Evolutionary conservation across 1,140 invertebrate genomes (phyloP), one percentile per base, ranked within the genome.

Genomic region (Coptotermes formosanus): DNA sequence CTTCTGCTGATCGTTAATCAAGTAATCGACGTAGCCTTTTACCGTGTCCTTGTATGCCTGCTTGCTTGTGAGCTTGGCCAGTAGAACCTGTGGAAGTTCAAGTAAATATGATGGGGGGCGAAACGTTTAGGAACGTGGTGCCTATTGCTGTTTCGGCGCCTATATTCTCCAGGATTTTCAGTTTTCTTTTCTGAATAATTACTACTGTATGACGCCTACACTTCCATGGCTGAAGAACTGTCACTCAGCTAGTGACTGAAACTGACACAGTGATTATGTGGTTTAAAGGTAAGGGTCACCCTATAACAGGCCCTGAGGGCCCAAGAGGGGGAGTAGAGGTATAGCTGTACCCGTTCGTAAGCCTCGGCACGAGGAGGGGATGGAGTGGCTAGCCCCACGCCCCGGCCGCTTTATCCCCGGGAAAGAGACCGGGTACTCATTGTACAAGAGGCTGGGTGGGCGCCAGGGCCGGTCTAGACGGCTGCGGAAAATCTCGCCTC

Each of bases 1-100:
- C 81, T 90, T 89, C 82, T 90, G 91, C 85, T 92, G 91, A 21
- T 90, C 86, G 45, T 90, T 86, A 8, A 92, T 88, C 9, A 91
- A 90, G 88, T 91, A 92, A 45, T 93, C 90, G 87, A 93, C 93
- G 88, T 94, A 94, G 23, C 90, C 89, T 55, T 89, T 88, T 8
- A 91, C 91, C 12, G 16, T 30, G 59, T 32, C 69, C 59, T 85
- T 85, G 59, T 85, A 75, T 16, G 38, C 11, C 14, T 30, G 25
- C 14, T 69, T 55, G n/a, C 55, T 55, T 44, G 55, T 85, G 19
- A 85, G 14, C 69, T 85, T 64, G 11, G 85, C 59, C 59, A 85
- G 30, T 12, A 85, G 85, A 38, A 55, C 69, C 85, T 85, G 85
- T 38, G 6, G 82, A 82, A 32, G 6, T 81, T n/a, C 11, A 1